A percentile compares a stretch with the other conserved stretches of the same genome.
These are phyloP conservation scores for Artemia sp. DNA, from an alignment of 2,888 invertebrate species.

Conservation along the genomic window DNA sequence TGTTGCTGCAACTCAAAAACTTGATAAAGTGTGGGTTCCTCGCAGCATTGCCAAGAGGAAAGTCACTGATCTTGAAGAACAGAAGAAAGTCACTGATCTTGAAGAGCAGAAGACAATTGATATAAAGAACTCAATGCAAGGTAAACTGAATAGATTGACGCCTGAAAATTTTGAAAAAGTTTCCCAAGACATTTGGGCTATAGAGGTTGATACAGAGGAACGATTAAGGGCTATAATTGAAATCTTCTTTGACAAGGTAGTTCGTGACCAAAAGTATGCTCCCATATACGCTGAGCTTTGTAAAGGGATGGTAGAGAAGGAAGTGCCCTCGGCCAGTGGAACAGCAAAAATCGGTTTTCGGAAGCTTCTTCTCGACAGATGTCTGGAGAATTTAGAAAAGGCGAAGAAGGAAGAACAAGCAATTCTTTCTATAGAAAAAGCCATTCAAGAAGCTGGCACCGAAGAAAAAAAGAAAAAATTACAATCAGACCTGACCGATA, in stretches of 20 bases:
- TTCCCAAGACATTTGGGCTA: conserved; percentile 51
- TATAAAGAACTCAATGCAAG: conserved; percentile 59
- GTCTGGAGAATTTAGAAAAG: conserved; percentile 75
- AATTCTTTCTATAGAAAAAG: conserved; percentile 38
- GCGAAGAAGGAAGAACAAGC: conserved; percentile 51
- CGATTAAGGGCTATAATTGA: conserved; percentile 66
- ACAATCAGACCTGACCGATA: conserved; percentile 49
- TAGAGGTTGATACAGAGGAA: conserved; percentile 60
- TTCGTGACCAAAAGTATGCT: conserved; percentile 85
- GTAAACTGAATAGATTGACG: conserved; percentile 80
- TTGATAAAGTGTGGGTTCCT: conserved; percentile 84
- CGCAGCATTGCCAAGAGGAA: conserved; percentile 38
- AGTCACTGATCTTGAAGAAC: conserved; percentile 31
- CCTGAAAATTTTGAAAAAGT: conserved; percentile 80
- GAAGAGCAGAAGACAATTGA: too few species aligned
- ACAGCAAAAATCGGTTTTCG: conserved; percentile 43
- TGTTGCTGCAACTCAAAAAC: conserved; percentile 34
- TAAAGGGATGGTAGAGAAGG: conserved; percentile 46
- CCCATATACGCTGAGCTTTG: conserved; percentile 79
- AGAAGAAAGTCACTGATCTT: conserved; percentile 29
- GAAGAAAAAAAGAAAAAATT: conserved; percentile 56
- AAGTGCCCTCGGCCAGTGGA: conserved; percentile 37
- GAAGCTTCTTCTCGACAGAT: conserved; percentile 58
- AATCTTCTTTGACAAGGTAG: conserved; percentile 79
- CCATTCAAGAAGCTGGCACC: conserved; percentile 42